Percentiles rank a stretch among this genome's conserved stretches.
Conservation (phyloP, 2,113 vertebrate genomes). For the Gnathonemus echidnorhynchus region DNA sequence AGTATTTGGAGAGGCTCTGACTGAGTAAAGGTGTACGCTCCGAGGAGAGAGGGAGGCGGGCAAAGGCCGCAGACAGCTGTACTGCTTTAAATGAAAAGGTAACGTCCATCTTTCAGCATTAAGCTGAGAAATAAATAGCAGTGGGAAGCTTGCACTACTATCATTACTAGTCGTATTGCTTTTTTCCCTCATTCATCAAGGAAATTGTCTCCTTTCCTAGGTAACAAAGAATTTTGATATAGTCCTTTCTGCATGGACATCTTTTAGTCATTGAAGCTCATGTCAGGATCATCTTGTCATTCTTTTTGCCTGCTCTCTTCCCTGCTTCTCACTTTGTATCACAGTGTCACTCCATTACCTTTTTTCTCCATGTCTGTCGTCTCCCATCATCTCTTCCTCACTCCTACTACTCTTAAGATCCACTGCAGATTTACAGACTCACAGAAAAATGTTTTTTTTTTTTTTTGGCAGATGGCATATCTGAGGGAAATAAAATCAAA, state of each 20-base stretch:
- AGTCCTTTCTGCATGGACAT: background rate
- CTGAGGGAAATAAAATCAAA: background rate
- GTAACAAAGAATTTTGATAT: background rate
- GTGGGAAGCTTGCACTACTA: background rate
- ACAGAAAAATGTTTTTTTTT: background rate
- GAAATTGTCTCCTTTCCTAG: background rate
- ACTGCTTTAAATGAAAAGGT: background rate
- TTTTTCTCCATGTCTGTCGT: background rate
- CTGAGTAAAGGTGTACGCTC: background rate
- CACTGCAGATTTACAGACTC: background rate
- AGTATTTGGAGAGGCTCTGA: background rate
- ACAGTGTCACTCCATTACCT: background rate
- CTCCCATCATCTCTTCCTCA: constrained; percentile 1
- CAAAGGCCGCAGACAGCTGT: background rate
- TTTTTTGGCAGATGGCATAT: background rate
- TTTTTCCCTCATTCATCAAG: background rate
- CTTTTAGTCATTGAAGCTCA: background rate
- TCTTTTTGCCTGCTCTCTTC: background rate
- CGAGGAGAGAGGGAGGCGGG: background rate
- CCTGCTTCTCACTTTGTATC: background rate
- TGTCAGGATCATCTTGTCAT: background rate
- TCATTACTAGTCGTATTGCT: background rate
- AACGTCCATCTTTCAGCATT: background rate
- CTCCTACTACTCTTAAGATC: background rate
- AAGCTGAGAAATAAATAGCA: background rate